Conservation (phyloP, 2,888 invertebrate genomes). For the Lasioglossum malachurum region DNA sequence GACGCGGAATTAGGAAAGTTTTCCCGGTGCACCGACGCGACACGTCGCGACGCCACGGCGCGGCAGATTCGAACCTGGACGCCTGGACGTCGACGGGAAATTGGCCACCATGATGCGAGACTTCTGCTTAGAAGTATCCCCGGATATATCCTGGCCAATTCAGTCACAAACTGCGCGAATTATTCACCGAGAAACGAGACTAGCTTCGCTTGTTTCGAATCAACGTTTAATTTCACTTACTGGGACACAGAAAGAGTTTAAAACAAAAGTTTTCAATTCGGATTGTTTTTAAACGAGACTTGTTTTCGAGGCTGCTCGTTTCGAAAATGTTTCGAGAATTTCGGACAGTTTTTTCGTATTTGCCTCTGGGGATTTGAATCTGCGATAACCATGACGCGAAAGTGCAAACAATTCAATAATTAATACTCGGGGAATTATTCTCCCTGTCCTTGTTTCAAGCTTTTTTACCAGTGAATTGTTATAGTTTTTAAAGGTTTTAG, state of each 20-base stretch:
- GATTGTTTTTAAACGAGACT: background rate
- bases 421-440: background rate
- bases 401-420: background rate
- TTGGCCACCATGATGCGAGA: slow-evolving; percentile 15
- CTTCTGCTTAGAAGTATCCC: background rate
- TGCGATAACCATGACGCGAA: too few species aligned
- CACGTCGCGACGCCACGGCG: background rate
- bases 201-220: background rate
- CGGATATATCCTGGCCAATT: background rate
- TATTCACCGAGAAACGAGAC: background rate
- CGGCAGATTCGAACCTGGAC: slow-evolving; percentile 18
- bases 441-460: background rate
- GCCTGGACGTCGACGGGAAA: slow-evolving; percentile 23
- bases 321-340: background rate
- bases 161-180: background rate
- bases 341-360: background rate
- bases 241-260: background rate
- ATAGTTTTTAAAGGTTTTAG: background rate
- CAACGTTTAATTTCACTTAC: background rate
- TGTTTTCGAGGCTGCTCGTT: background rate
- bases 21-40: slow-evolving; percentile 1
- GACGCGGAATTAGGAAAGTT: slow-evolving; percentile 50
- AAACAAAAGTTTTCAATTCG: background rate
- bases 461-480: background rate
- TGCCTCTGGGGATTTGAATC: background rate